Base-by-base conservation (phyloP, 2,113 vertebrate genomes). In the Saccopteryx bilineata region DNA sequence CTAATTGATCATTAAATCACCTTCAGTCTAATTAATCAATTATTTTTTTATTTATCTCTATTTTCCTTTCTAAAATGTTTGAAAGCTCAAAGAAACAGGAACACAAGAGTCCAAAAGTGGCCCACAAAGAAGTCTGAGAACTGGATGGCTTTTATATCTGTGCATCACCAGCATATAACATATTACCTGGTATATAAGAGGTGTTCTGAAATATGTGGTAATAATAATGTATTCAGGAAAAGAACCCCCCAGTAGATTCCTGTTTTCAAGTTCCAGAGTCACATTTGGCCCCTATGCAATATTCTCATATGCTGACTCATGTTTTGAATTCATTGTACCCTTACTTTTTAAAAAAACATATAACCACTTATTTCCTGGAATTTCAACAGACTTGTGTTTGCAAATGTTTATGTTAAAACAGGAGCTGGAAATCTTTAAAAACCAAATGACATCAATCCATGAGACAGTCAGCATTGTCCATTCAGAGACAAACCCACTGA, bases 191-290 rank as follows among this genome's bases (percentile, higher is more conserved):
- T 28, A 39, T 60, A 17, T 46, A 93, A 87, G 11, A n/a, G 54
- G 2, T 93, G 56, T 91, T 90, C n/a, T 78, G 63, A 94, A 75
- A 78, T 71, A 91, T 15, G 26, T 23, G 21, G 39, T 50, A 48
- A 82, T 89, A 93, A 72, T 72, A 48, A 87, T 46, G 21, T 46
- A 18, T 46, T 31, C 39, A 65, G 61, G 61, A 60, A 85, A 85
- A 78, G 19, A 8, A 54, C 9, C 33, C 78, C 68, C 69, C 78
- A 18, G 61, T 61, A 48, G 66, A 17, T 93, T 89, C 68, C 90
- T 89, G n/a, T 94, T 93, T 91, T 78, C 63, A 48, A 85, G 17
- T 80, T 93, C 56, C 87, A 78, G 68, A 93, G 80, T 82, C 50
- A 88, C 60, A 88, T 65, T 74, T 63, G 26, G 5, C 18, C 56